A percentile compares a stretch with the other conserved stretches of the same genome.
These are phyloP conservation scores for Chironomus striatipennis DNA, from an alignment of 1,140 invertebrate species.

Conservation along the genomic window DNA sequence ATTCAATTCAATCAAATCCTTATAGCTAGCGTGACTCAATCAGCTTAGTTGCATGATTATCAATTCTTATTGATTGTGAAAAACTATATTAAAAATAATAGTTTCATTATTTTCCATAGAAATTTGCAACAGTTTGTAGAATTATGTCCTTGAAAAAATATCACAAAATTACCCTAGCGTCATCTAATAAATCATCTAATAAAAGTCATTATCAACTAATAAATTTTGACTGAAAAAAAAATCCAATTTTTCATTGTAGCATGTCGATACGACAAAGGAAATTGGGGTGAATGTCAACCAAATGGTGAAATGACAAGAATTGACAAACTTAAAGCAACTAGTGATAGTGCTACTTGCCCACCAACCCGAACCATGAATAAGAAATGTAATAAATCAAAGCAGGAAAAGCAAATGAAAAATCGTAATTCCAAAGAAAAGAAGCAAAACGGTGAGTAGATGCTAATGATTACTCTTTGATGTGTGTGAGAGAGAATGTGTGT, in stretches of 20 bases:
- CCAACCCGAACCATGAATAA: constrained; percentile 59
- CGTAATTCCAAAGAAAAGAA: constrained; percentile 35
- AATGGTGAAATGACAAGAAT: constrained; percentile 54
- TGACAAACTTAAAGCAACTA: constrained; percentile 60
- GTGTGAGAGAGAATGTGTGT: too few relatives aligned
- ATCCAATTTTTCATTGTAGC: constrained; percentile 32
- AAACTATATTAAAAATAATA: too few relatives aligned
- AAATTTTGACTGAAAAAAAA: neutral
- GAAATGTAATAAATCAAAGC: constrained; percentile 55
- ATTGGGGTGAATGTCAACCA: constrained; percentile 70
- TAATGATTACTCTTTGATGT: neutral
- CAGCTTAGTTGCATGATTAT: too few relatives aligned
- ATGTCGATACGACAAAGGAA: constrained; percentile 72
- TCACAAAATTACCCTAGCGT: too few relatives aligned
- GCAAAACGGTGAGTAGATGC: constrained; percentile 36
- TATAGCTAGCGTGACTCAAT: too few relatives aligned
- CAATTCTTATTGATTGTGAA: too few relatives aligned
- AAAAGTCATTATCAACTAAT: too few relatives aligned
- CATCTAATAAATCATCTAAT: too few relatives aligned
- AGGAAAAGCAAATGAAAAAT: constrained; percentile 39
- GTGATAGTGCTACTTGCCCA: constrained; percentile 56
- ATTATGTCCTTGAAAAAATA: too few relatives aligned
- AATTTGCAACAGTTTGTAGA: too few relatives aligned
- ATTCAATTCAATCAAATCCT: too few relatives aligned
- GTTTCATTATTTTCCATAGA: too few relatives aligned